Percentiles rank a stretch among this genome's conserved stretches.
phyloP scores from a whole-genome alignment of 2,888 invertebrate genomes.

The Suillia variegata region DNA sequence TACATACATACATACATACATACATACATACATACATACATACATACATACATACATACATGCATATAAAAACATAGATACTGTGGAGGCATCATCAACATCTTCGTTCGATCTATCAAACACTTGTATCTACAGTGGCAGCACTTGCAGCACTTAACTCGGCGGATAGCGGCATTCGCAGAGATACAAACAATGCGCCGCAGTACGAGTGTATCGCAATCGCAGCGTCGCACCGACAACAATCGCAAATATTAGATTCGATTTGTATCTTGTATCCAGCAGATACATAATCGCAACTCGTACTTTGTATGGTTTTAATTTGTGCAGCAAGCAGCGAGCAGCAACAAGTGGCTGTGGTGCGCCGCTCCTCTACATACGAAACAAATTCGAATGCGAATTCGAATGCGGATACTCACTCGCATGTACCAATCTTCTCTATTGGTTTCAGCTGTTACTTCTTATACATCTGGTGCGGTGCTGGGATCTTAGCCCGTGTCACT shows the following conservation, averaged over 20 bases:
- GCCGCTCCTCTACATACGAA: too few species aligned
- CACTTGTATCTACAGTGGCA: not conserved
- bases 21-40: not conserved
- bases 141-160: not conserved
- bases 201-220: too few species aligned
- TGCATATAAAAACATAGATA: not conserved
- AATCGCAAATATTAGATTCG: not conserved
- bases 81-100: not conserved
- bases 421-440: too few species aligned
- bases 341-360: not conserved
- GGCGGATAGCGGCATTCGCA: not conserved
- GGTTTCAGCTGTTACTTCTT: not conserved
- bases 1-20: too few species aligned
- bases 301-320: not conserved
- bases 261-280: slow-evolving; percentile 5
- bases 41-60: not conserved
- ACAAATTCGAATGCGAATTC: too few species aligned
- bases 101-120: too few species aligned
- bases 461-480: not conserved
- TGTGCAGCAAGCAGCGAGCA: too few species aligned
- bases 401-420: too few species aligned
- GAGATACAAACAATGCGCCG: not conserved
- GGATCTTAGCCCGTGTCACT: slow-evolving; percentile 7
- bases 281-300: too few species aligned
- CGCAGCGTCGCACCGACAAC: not conserved